Evolutionary conservation across 2,113 vertebrate genomes (phyloP).

Genomic region (Gymnocephalus cernua): DNA sequence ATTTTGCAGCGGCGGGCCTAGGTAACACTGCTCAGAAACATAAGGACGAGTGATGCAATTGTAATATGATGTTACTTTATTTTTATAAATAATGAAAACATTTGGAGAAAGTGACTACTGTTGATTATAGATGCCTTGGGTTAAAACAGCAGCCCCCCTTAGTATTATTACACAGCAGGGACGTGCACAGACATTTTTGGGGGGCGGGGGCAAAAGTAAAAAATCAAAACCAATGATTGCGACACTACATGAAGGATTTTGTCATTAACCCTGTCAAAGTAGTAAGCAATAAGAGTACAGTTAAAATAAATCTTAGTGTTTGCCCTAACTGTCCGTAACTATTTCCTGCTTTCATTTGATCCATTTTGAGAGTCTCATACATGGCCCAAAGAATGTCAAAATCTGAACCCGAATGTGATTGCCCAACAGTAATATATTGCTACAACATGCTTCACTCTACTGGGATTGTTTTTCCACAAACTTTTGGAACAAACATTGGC

Average conservation of each 20-base stretch:
- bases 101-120: background rate
- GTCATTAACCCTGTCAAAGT: background rate
- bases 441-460: background rate
- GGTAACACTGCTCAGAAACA: background rate
- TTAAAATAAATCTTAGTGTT: background rate
- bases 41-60: background rate
- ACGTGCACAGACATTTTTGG: too few relatives aligned
- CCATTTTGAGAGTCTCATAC: background rate
- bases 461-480: background rate
- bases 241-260: background rate
- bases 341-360: background rate
- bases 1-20: too few relatives aligned
- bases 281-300: background rate
- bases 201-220: background rate
- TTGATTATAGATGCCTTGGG: background rate
- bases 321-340: background rate
- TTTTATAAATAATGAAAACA: constrained; percentile 23
- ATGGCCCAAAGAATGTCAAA: background rate
- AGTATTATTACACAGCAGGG: too few relatives aligned
- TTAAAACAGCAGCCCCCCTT: too few relatives aligned
- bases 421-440: constrained; percentile 3
- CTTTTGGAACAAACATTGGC: background rate
- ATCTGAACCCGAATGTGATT: background rate
- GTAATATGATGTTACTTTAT: background rate
- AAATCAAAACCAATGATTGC: background rate